Evolutionary conservation across 2,797 vertebrate genomes (phyloP), one percentile per base, ranked within the genome.

Genomic region (Nyctalus aviator): DNA sequence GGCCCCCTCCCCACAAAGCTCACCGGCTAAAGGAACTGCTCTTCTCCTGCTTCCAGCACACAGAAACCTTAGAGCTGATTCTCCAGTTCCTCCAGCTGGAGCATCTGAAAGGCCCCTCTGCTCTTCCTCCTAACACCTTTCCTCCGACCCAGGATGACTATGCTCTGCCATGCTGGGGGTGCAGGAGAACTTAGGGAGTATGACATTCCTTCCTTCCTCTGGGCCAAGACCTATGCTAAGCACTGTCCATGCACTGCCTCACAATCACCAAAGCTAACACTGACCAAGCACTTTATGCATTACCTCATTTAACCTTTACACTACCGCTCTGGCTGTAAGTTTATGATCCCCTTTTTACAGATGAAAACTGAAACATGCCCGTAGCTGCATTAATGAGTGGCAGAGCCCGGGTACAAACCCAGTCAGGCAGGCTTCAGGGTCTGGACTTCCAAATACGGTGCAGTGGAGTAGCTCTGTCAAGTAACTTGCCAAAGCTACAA

Each of bases 321-420:
- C n/a, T n/a, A 41, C 30, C 88, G 41, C 21, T 17, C 17, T 3
- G 0, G n/a, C 27, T 20, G 27, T 35, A 10, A 76, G 37, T 66
- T 69, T 1, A 77, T 1, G 41, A 50, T 20, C 48, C 35, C 11
- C 59, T 30, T 27, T 57, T 59, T 53, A 88, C 66, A 89, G 57
- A 90, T 1, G 37, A 90, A 90, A 92, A 73, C 57, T 17, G 62
- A 87, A 69, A n/a, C 37, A 32, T 59, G 20, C 27, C 53, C 75
- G 15, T 0, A 5, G 50, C 48, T 59, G 62, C 21, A 85, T 35
- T 35, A 46, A 7, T 44, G 37, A 62, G 15, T 6, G 30, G 37
- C 57, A 78, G 82, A 69, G 73, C 20, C 14, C 30, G 68, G 30
- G 75, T 35, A 84, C 37, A 57, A 78, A 72, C 15, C 66, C 23